Conservation (phyloP, 2,113 vertebrate species). For the Bettongia penicillata region DNA sequence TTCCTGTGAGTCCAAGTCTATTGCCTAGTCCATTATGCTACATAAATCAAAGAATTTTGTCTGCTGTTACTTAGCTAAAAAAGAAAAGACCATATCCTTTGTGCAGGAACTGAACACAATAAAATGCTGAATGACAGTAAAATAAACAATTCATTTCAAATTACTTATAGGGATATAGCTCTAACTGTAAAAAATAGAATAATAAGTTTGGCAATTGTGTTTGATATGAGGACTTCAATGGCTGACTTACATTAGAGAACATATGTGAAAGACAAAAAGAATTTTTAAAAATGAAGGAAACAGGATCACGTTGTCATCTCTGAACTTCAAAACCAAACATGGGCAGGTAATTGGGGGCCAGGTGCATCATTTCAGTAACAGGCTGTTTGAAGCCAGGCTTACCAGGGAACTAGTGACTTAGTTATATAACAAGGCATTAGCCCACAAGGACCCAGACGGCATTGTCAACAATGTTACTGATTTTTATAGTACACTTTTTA, state of each 20-base stretch:
- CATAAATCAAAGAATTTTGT: neutral
- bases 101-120: rapidly evolving
- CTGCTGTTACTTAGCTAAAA: neutral
- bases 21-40: neutral
- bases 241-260: slow-evolving; percentile 52
- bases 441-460: neutral
- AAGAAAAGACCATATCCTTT: rapidly evolving
- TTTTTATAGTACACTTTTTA: slow-evolving; percentile 48
- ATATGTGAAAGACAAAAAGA: slow-evolving; percentile 23
- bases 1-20: neutral
- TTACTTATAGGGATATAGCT: slow-evolving; percentile 66
- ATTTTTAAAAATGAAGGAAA: neutral
- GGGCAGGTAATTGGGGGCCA: rapidly evolving
- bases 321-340: neutral
- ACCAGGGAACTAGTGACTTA: neutral
- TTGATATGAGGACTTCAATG: slow-evolving; percentile 55
- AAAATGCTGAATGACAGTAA: slow-evolving; percentile 9
- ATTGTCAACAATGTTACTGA: neutral
- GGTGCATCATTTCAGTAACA: neutral
- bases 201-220: slow-evolving; percentile 64
- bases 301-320: neutral
- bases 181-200: slow-evolving; percentile 65
- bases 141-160: slow-evolving; percentile 35
- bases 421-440: neutral
- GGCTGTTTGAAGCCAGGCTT: neutral